A percentile compares a stretch with the other conserved stretches of the same genome.
phyloP scores from a whole-genome alignment of 23 tunicate species.

The Styela clava region DNA sequence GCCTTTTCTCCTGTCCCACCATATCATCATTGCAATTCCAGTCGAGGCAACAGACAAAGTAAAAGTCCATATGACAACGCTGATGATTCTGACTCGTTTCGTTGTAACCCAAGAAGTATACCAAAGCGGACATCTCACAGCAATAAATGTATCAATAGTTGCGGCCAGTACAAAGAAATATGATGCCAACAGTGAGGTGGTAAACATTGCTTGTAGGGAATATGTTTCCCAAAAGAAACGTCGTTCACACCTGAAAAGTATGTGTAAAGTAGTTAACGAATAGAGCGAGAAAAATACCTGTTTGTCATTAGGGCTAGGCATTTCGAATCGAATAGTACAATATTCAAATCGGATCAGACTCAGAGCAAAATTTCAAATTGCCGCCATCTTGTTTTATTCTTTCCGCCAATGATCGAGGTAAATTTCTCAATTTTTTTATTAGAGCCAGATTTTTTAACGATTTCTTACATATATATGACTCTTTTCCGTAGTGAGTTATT shows the following conservation, averaged over 20 bases:
- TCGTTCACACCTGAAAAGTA: slow-evolving; percentile 45
- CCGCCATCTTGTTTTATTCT: too few relatives aligned
- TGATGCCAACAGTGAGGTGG: slow-evolving; percentile 41
- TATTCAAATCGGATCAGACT: too few relatives aligned
- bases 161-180: slow-evolving; percentile 68
- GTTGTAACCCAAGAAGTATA: slow-evolving; percentile 46
- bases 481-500: too few relatives aligned
- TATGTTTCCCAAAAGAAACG: slow-evolving; percentile 25
- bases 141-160: slow-evolving; percentile 69
- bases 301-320: too few relatives aligned
- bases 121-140: slow-evolving; percentile 53
- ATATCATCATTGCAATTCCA: slow-evolving; percentile 12
- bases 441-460: too few relatives aligned
- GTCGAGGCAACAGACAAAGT: slow-evolving; percentile 33
- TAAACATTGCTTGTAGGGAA: slow-evolving; percentile 24
- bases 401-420: too few relatives aligned
- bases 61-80: slow-evolving; percentile 40
- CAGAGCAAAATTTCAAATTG: too few relatives aligned
- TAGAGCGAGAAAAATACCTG: too few relatives aligned
- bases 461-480: too few relatives aligned
- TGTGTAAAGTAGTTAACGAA: too few relatives aligned
- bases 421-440: too few relatives aligned
- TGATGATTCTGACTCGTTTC: slow-evolving; percentile 32
- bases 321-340: too few relatives aligned
- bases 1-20: slow-evolving; percentile 10